Conservation (phyloP, 2,797 vertebrate species). For the Scolopax rusticola region DNA sequence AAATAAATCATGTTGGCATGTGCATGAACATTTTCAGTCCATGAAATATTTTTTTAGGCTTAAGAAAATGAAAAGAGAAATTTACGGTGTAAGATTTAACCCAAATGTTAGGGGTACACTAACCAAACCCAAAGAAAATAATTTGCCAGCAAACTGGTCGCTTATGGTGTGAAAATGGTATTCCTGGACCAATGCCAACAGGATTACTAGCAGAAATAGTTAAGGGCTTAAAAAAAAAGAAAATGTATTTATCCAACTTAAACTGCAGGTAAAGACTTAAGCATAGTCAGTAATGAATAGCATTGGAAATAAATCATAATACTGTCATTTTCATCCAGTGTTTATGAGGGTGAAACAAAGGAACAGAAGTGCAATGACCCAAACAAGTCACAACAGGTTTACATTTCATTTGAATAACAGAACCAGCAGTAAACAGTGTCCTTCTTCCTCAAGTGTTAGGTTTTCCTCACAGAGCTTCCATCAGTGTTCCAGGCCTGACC, state of each 20-base stretch:
- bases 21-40: background rate
- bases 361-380: background rate
- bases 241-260: background rate
- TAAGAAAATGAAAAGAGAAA: background rate
- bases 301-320: background rate
- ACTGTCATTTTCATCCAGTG: background rate
- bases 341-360: background rate
- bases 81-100: background rate
- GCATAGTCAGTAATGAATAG: background rate
- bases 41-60: background rate
- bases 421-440: background rate
- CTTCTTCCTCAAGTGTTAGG: background rate
- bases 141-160: background rate
- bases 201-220: background rate
- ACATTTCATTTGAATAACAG: background rate
- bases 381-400: background rate
- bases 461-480: background rate
- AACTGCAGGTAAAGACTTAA: background rate
- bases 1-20: background rate
- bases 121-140: background rate
- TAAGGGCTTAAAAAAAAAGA: background rate
- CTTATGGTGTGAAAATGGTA: background rate
- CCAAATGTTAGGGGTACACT: background rate
- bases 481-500: slow-evolving; percentile 16
- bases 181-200: background rate